Conservation (phyloP, 2,797 vertebrate genomes). For the Merluccius polli region DNA sequence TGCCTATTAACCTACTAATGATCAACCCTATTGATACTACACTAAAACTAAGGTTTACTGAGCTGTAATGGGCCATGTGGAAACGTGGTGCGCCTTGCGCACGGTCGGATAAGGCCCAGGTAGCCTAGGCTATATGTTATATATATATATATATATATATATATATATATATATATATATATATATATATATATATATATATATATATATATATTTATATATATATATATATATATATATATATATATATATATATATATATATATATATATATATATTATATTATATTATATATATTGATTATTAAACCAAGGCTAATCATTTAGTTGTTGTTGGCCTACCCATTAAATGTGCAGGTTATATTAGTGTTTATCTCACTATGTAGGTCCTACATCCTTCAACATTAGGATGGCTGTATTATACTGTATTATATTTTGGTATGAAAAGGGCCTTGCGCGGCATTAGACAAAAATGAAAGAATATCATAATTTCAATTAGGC, state of each 20-base stretch:
- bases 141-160: too few relatives aligned
- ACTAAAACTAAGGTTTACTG: slow-evolving; percentile 47
- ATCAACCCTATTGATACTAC: slow-evolving; percentile 74
- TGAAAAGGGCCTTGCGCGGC: neutral
- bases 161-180: too few relatives aligned
- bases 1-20: slow-evolving; percentile 59
- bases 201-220: too few relatives aligned
- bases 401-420: neutral
- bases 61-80: slow-evolving; percentile 12
- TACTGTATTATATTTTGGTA: neutral
- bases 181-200: too few relatives aligned
- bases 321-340: neutral
- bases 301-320: neutral
- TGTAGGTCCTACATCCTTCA: neutral
- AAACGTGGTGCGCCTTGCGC: too few relatives aligned
- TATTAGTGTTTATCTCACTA: neutral
- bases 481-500: neutral
- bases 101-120: too few relatives aligned
- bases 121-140: too few relatives aligned
- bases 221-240: too few relatives aligned
- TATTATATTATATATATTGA: neutral
- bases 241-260: too few relatives aligned
- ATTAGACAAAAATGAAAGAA: neutral
- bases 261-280: too few relatives aligned
- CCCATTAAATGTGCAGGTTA: neutral